Base-by-base conservation (phyloP, 92 coral and sea anemone genomes). In the Epizoanthus scotinus region DNA sequence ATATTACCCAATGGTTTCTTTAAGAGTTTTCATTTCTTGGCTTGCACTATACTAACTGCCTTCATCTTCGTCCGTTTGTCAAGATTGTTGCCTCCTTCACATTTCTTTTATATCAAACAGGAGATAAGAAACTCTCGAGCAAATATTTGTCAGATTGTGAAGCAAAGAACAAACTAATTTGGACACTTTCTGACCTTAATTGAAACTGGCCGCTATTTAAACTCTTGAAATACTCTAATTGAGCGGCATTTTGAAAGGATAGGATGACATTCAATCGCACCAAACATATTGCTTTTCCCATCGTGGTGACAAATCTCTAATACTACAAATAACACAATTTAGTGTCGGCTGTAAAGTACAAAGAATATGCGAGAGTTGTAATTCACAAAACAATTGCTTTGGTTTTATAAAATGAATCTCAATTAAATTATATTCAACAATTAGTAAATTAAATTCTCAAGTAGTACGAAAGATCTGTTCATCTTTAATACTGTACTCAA, bases 91-190 rank as follows among this genome's bases (percentile, higher is more conserved):
- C 69, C 31, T 27, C 47, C 17, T 29, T 64, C n/a, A 64, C 6
- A 19, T 14, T 64, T 64, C 36, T 64, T 15, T 19, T 28, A 29
- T 64, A 14, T 22, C 55, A 18, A 73, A 19, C 6, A 52, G 49
- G 15, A n/a, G 47, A 27, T 73, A 50, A 53, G 14, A 53, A 12
- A 47, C 65, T 21, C 47, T 10, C 19, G 25, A 59, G 14, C 81
- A 75, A 75, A 75, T 59, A 75, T 59, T 75, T 24, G 61, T 36
- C 74, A 59, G 54, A 18, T 58, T 60, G 49, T 40, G 21, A 22
- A 75, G 63, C 9, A 20, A 10, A 34, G 40, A 36, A 19, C 81
- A 75, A 75, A 59, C 68, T 75, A 75, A 75, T 59, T 75, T 75
- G 38, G 25, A 75, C 44, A 19, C 31, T n/a, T 8, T 0, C 17